Evolutionary conservation across 1,140 invertebrate species (phyloP), one percentile per base, ranked within the genome.

Genomic region (Elymnias hypermnestra): DNA sequence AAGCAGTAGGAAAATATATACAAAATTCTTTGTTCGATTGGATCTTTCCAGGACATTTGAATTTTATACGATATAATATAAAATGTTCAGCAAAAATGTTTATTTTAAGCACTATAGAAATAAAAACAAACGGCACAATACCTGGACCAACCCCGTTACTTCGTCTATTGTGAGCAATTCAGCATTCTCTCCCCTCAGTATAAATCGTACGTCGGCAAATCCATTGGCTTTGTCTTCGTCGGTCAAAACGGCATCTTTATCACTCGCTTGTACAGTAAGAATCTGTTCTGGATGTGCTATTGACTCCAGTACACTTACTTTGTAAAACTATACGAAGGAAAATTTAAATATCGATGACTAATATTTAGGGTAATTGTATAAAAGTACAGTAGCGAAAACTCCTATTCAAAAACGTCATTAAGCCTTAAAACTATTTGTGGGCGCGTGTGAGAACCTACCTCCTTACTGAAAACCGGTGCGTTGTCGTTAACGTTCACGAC

Each of bases 401-500:
- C n/a, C n/a, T n/a, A n/a, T n/a, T n/a, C n/a, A n/a, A n/a, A n/a
- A n/a, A n/a, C n/a, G n/a, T n/a, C n/a, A n/a, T n/a, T n/a, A n/a
- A n/a, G n/a, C n/a, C n/a, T n/a, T n/a, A n/a, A n/a, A n/a, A n/a
- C n/a, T n/a, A n/a, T n/a, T n/a, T n/a, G n/a, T n/a, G n/a, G n/a
- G n/a, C n/a, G n/a, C n/a, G n/a, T n/a, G n/a, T n/a, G n/a, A n/a
- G n/a, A n/a, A n/a, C 43, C 66, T 73, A 89, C 91, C 50, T 86
- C 87, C 57, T 92, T 89, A 37, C 89, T 88, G 69, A 95, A 95
- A 31, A 88, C 81, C 0, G 94, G 94, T 56, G 89, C 88, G 67
- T 96, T 94, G 63, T 96, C 94, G 63, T 95, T 96, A 0, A 93
- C 88, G 67, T 95, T 94, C 50, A 89, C 77, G 17, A 94, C 87